These are phyloP conservation scores for Nomada lathburiana DNA, from an alignment of 2,888 invertebrate genomes.

Conservation along the genomic window DNA sequence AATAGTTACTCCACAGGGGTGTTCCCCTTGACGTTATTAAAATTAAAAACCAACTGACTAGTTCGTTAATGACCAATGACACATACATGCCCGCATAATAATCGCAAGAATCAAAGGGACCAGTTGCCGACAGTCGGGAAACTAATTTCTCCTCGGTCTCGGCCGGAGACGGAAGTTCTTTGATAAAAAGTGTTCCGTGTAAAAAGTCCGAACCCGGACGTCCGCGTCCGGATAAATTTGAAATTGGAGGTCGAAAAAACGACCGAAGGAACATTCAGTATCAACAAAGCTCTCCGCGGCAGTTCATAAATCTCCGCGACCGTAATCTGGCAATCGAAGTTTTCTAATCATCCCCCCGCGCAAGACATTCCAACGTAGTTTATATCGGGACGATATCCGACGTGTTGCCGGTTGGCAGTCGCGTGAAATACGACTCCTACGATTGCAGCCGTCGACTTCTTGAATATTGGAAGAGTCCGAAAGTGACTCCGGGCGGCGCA, in stretches of 20 bases:
- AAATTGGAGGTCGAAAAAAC: constrained; percentile 18
- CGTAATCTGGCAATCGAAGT: constrained; percentile 77
- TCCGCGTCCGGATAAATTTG: constrained; percentile 32
- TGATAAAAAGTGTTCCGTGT: not conserved
- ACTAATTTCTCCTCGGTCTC: too few relatives aligned
- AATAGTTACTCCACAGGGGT: not conserved
- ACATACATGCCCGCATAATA: too few relatives aligned
- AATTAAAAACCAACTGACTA: too few relatives aligned
- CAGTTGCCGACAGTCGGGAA: too few relatives aligned
- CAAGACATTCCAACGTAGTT: constrained; percentile 66
- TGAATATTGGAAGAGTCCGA: constrained; percentile 46
- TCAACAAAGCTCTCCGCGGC: constrained; percentile 54
- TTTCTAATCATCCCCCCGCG: constrained; percentile 71
- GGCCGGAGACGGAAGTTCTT: too few relatives aligned
- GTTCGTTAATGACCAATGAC: too few relatives aligned
- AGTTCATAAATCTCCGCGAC: constrained; percentile 69
- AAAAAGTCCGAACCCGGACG: not conserved
- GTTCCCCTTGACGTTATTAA: too few relatives aligned
- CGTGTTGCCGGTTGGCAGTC: constrained; percentile 66
- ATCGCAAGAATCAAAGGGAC: too few relatives aligned
- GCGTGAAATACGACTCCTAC: constrained; percentile 70
- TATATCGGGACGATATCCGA: constrained; percentile 69
- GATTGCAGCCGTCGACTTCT: constrained; percentile 38
- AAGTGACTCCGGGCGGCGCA: constrained; percentile 24
- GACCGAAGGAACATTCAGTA: constrained; percentile 52